Evolutionary conservation across 2,888 invertebrate genomes (phyloP).

Genomic region (Digitonthophagus gazella): DNA sequence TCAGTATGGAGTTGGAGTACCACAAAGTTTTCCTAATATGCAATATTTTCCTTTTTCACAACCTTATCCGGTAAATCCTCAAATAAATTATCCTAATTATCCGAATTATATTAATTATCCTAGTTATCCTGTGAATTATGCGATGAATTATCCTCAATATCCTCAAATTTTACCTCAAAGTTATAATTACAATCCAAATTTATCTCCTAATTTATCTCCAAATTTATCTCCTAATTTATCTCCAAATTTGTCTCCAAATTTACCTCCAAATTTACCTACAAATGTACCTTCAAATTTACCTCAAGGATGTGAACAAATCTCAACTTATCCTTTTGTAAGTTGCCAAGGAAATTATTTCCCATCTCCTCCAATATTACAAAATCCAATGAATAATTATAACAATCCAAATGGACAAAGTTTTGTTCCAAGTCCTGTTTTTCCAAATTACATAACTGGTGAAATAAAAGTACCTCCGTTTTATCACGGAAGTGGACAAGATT

Average conservation of each 20-base stretch:
- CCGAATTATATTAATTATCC: not conserved
- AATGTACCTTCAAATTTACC: not conserved
- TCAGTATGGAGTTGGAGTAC: not conserved
- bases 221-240: too few relatives aligned
- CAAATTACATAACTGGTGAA: too few relatives aligned
- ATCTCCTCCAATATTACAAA: not conserved
- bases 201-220: too few relatives aligned
- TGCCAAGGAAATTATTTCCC: not conserved
- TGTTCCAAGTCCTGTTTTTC: not conserved
- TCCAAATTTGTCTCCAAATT: too few relatives aligned
- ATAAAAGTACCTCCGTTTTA: not conserved
- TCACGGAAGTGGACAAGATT: constrained; percentile 5
- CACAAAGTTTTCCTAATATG: not conserved
- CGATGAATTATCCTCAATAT: not conserved
- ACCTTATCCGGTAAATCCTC: not conserved
- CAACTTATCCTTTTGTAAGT: not conserved
- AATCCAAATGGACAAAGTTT: not conserved
- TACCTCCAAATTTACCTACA: not conserved
- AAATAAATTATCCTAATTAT: too few relatives aligned
- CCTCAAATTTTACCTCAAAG: not conserved
- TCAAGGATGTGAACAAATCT: not conserved
- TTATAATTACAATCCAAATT: not conserved
- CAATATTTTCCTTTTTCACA: not conserved
- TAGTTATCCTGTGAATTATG: not conserved
- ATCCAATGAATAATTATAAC: not conserved